Conservation (phyloP, 1,140 invertebrate species). For the Cyclargus thomasi region DNA sequence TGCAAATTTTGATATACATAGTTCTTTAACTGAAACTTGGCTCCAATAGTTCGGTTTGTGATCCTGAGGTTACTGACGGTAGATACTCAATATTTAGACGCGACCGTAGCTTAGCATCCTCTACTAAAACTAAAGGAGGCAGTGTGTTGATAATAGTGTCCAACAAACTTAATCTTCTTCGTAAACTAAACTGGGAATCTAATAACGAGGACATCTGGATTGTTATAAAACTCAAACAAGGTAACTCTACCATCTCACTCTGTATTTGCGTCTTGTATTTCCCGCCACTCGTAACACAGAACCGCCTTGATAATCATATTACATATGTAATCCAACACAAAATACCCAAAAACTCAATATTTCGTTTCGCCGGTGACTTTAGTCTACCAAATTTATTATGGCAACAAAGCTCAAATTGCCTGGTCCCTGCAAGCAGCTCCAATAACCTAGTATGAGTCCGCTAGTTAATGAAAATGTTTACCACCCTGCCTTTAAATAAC, state of each 20-base stretch:
- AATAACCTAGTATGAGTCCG: neutral
- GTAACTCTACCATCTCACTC: neutral
- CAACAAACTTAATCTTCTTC: conserved; percentile 3
- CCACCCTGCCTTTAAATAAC: neutral
- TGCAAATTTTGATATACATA: conserved; percentile 25
- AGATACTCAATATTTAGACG: conserved; percentile 19
- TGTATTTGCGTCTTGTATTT: conserved; percentile 20
- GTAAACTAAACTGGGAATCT: conserved; percentile 8
- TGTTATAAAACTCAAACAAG: conserved; percentile 13
- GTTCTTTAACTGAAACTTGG: conserved; percentile 17
- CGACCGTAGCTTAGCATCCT: conserved; percentile 10
- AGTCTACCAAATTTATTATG: neutral
- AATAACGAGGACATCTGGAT: conserved; percentile 23
- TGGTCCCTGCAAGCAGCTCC: neutral
- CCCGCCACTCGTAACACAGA: conserved; percentile 4
- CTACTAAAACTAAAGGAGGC: neutral
- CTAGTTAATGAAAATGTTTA: neutral
- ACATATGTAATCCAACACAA: conserved; percentile 13
- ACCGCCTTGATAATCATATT: neutral
- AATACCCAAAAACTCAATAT: neutral
- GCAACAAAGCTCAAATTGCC: neutral
- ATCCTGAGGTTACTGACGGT: neutral
- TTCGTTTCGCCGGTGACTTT: neutral
- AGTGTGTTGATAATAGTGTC: conserved; percentile 1
- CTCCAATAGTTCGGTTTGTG: neutral